Evolutionary conservation across 1,140 invertebrate genomes (phyloP).

Genomic region (Stegodyphus mimosarum): DNA sequence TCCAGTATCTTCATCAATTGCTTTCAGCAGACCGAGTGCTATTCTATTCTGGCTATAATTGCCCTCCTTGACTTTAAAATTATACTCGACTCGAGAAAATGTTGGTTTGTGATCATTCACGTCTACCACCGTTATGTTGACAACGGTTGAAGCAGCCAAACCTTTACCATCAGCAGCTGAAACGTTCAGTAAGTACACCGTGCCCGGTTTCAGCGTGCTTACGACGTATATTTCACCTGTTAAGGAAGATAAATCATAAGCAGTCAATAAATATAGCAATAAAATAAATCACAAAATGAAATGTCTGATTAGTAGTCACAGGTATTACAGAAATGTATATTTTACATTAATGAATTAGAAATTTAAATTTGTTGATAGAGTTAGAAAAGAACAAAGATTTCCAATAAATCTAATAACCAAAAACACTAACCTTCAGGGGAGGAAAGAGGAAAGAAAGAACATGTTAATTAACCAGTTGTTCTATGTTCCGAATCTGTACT

Average conservation of each 20-base stretch:
- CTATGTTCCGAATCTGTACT: no score
- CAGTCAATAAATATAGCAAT: not conserved
- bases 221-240: constrained; percentile 82
- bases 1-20: constrained; percentile 76
- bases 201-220: constrained; percentile 79
- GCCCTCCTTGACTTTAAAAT: constrained; percentile 84
- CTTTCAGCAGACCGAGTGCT: constrained; percentile 75
- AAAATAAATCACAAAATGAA: not conserved
- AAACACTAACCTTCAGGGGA: no score
- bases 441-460: no score
- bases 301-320: no score
- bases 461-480: no score
- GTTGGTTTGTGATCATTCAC: constrained; percentile 87
- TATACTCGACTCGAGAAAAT: constrained; percentile 84
- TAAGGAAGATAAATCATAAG: not conserved
- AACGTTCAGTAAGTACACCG: constrained; percentile 81
- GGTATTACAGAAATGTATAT: no score
- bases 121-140: constrained; percentile 80
- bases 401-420: no score
- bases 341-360: no score
- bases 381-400: no score
- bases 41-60: constrained; percentile 70
- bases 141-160: constrained; percentile 76
- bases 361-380: no score
- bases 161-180: constrained; percentile 81